phyloP scores from a whole-genome alignment of 2,113 vertebrate genomes.

The Okapia johnstoni region DNA sequence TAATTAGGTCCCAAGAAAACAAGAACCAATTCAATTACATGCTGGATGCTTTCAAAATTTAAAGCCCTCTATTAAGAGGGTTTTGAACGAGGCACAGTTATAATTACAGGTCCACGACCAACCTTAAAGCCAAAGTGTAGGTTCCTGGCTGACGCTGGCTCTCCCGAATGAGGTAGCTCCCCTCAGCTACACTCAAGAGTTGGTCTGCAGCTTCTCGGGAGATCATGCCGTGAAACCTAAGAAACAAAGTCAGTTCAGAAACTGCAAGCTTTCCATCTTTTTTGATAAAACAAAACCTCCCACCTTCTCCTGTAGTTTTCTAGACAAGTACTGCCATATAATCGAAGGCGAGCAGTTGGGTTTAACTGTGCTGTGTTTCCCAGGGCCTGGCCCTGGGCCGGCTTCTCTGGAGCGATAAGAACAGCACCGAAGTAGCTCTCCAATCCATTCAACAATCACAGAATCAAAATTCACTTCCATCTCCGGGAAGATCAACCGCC shows the following conservation, averaged over 20 bases:
- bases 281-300: not conserved
- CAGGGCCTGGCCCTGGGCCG: constrained; percentile 31
- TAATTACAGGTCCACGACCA: constrained; percentile 73
- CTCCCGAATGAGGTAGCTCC: constrained; percentile 98
- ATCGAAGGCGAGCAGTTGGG: constrained; percentile 12
- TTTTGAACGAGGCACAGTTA: constrained; percentile 64
- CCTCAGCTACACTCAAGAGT: constrained; percentile 94
- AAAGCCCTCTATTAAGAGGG: constrained; percentile 49
- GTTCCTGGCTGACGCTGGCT: constrained; percentile 98
- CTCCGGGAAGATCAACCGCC: constrained; percentile 20
- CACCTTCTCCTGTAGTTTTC: not conserved
- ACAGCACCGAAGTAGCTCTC: not conserved
- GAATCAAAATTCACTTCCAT: constrained; percentile 39
- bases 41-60: constrained; percentile 56
- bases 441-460: constrained; percentile 44
- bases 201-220: constrained; percentile 96
- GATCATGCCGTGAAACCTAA: constrained; percentile 98
- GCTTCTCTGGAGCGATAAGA: constrained; percentile 21
- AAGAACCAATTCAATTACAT: constrained; percentile 70
- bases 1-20: constrained; percentile 64
- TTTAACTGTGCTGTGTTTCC: constrained; percentile 44
- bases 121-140: constrained; percentile 98
- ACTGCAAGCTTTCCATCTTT: not conserved
- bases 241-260: constrained; percentile 66
- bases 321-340: constrained; percentile 35